Evolutionary conservation across 2,888 invertebrate genomes (phyloP).

Genomic region (Heliconius ismenius): DNA sequence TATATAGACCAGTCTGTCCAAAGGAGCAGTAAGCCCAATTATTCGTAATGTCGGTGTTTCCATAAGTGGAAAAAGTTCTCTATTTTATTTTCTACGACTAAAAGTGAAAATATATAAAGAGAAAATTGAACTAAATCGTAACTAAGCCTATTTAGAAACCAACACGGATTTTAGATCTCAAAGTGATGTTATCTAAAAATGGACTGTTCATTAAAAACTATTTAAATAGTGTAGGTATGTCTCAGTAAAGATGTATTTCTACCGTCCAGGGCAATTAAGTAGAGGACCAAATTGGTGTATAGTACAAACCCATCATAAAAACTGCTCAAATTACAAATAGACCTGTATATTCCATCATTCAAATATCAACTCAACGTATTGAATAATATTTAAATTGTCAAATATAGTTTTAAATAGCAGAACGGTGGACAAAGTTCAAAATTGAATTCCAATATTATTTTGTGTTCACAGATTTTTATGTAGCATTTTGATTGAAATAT

Average conservation of each 20-base stretch:
- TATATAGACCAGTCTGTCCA: too few relatives aligned
- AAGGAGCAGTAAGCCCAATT: too few relatives aligned
- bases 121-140: background rate
- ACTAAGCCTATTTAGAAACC: background rate
- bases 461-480: constrained; percentile 1
- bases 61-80: too few relatives aligned
- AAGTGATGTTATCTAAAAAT: background rate
- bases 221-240: too few relatives aligned
- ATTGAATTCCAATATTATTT: constrained; percentile 16
- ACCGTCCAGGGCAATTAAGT: too few relatives aligned
- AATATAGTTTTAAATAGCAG: background rate
- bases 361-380: background rate
- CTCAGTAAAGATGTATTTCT: too few relatives aligned
- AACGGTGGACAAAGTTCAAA: background rate
- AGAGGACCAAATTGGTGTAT: background rate
- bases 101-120: too few relatives aligned
- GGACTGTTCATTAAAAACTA: too few relatives aligned
- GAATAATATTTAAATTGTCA: background rate
- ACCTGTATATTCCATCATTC: background rate
- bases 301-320: background rate
- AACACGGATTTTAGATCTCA: background rate
- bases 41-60: too few relatives aligned
- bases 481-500: constrained; percentile 22
- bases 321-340: background rate
- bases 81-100: too few relatives aligned